Percentiles rank a stretch among this genome's conserved stretches.
phyloP scores from a whole-genome alignment of 1,140 invertebrate genomes.

The Drosophila elegans region DNA sequence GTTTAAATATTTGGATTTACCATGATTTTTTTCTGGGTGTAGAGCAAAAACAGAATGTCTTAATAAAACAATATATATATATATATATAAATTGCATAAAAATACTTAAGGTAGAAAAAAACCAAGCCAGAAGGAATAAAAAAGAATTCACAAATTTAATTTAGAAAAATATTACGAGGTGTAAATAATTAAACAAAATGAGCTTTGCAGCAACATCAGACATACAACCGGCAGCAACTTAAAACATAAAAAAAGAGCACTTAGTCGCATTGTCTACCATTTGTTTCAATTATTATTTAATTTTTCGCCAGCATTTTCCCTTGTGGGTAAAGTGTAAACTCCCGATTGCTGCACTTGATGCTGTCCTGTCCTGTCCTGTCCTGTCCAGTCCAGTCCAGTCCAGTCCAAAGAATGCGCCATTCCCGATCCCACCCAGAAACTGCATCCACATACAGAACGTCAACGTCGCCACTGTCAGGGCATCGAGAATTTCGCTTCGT shows the following conservation, averaged over 20 bases:
- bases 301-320: neutral
- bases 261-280: constrained; percentile 7
- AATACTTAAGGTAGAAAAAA: too few relatives aligned
- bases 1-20: too few relatives aligned
- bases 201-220: neutral
- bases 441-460: neutral
- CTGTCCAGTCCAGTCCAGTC: too few relatives aligned
- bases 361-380: too few relatives aligned
- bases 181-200: constrained; percentile 2
- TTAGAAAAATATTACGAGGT: neutral
- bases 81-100: too few relatives aligned
- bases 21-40: too few relatives aligned
- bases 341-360: neutral
- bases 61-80: too few relatives aligned
- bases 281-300: constrained; percentile 27
- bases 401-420: constrained; percentile 13
- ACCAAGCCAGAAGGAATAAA: too few relatives aligned
- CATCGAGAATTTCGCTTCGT: neutral
- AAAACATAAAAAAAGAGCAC: neutral
- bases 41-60: too few relatives aligned
- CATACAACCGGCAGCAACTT: too few relatives aligned
- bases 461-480: neutral
- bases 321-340: constrained; percentile 9
- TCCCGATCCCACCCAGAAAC: neutral
- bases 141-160: too few relatives aligned